Evolutionary conservation across 1,140 invertebrate genomes (phyloP), one percentile per base, ranked within the genome.

Genomic region (Papilio polyxenes): DNA sequence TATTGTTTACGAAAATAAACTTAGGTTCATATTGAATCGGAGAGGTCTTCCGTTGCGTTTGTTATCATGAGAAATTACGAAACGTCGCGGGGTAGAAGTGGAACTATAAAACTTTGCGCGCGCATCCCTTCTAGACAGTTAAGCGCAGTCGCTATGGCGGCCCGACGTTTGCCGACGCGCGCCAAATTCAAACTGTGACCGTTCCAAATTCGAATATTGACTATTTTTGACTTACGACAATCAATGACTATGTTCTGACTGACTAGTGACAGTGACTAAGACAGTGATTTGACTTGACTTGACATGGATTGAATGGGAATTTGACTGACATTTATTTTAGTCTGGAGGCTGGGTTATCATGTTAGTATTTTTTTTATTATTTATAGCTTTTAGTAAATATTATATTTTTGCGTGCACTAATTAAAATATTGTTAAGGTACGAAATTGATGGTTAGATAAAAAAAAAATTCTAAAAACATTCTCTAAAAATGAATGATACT

Each of bases 131-230:
- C 84, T n/a, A 80, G 48, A 72, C 89, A 94, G 92, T 94, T 48
- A 44, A 82, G 87, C 90, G 91, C 90, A 85, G 85, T 74, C 90
- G 89, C 89, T 51, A 93, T 91, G 92, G 90, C 90, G 87, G 85
- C 83, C 75, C 83, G 85, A 89, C 91, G 89, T 88, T 83, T 82
- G 84, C 87, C 85, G 84, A 78, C 87, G 82, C 88, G 89, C 88
- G 87, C 86, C 79, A 89, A 89, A 90, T 87, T 90, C 82, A 87
- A 89, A 90, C 56, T 88, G 91, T 92, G 91, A 91, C 90, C 91
- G 40, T 86, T 84, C 82, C 62, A 82, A 84, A 83, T 82, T 81
- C 76, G 56, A 84, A 84, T 65, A 53, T 78, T 82, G 62, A 81
- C 76, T 81, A 74, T 85, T 82, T 82, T 23, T 81, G 74, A 77